Percentiles rank a stretch among this genome's conserved stretches.
Evolutionary conservation across 2,797 vertebrate genomes (phyloP).

Genomic region (Crax fasciolata): DNA sequence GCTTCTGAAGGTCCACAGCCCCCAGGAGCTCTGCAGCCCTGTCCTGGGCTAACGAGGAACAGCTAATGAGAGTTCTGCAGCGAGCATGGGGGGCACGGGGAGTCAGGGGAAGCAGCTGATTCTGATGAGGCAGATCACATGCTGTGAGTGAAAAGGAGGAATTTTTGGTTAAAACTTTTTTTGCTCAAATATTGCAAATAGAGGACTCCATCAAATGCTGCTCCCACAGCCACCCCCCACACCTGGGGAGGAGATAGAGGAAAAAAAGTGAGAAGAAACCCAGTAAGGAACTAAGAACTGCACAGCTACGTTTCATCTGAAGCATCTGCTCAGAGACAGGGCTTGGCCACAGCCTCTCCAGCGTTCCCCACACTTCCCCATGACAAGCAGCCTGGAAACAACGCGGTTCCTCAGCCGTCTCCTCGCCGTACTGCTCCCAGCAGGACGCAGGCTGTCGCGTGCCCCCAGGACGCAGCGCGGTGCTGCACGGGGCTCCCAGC

Average conservation of each 20-base stretch:
- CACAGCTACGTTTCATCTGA: rapidly evolving
- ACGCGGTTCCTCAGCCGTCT: not conserved
- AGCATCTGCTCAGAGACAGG: not conserved
- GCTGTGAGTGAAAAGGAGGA: not conserved
- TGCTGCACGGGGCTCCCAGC: rapidly evolving
- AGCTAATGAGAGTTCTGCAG: not conserved
- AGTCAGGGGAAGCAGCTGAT: too few species aligned
- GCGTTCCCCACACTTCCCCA: not conserved
- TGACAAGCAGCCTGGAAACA: not conserved
- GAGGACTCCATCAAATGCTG: not conserved
- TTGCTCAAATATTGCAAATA: not conserved
- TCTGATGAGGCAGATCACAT: not conserved
- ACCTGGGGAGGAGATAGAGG: not conserved
- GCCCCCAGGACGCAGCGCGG: rapidly evolving
- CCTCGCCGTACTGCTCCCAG: rapidly evolving
- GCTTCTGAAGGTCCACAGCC: too few species aligned
- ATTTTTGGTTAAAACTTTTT: not conserved
- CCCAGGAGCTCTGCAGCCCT: too few species aligned
- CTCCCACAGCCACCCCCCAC: not conserved
- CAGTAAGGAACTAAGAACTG: not conserved
- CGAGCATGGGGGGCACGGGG: rapidly evolving
- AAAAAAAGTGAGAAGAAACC: not conserved
- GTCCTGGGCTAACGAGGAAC: not conserved
- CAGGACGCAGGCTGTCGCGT: rapidly evolving
- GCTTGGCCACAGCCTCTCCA: not conserved